These are phyloP conservation scores for Eutolmus rufibarbis DNA, from an alignment of 2,888 invertebrate genomes.

Conservation along the genomic window DNA sequence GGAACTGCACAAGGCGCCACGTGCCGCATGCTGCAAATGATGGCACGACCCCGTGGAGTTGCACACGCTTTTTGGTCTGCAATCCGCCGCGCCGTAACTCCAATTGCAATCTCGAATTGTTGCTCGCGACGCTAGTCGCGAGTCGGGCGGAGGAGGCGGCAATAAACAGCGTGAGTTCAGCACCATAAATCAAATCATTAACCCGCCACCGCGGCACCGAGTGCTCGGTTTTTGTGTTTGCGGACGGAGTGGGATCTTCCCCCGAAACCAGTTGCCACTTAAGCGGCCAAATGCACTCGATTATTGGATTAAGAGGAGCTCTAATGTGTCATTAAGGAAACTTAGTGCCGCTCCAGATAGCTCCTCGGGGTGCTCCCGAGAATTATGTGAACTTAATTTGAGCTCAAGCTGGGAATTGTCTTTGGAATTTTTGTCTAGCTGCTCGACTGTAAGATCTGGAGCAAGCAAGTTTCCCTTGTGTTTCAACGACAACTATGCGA, in stretches of 20 bases:
- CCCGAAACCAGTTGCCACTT: not conserved
- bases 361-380: not conserved
- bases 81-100: not conserved
- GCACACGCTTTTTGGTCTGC: not conserved
- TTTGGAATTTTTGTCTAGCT: not conserved
- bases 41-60: slow-evolving; percentile 3
- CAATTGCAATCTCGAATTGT: not conserved
- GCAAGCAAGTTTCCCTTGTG: not conserved
- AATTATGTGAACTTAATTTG: slow-evolving; percentile 8
- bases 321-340: slow-evolving; percentile 24
- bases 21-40: slow-evolving; percentile 2
- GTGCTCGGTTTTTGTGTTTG: slow-evolving; percentile 13
- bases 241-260: slow-evolving; percentile 27
- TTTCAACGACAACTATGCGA: not conserved
- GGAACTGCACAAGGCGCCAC: not conserved
- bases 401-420: not conserved
- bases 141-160: not conserved
- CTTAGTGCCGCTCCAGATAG: slow-evolving; percentile 3
- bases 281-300: slow-evolving; percentile 30
- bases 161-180: slow-evolving; percentile 7
- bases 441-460: not conserved
- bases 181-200: slow-evolving; percentile 37
- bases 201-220: not conserved
- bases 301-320: slow-evolving; percentile 36
- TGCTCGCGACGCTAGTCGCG: not conserved